Percentiles rank a stretch among this genome's conserved stretches.
Evolutionary conservation across 2,797 vertebrate genomes (phyloP).

Genomic region (Scolopax bukidnonensis): DNA sequence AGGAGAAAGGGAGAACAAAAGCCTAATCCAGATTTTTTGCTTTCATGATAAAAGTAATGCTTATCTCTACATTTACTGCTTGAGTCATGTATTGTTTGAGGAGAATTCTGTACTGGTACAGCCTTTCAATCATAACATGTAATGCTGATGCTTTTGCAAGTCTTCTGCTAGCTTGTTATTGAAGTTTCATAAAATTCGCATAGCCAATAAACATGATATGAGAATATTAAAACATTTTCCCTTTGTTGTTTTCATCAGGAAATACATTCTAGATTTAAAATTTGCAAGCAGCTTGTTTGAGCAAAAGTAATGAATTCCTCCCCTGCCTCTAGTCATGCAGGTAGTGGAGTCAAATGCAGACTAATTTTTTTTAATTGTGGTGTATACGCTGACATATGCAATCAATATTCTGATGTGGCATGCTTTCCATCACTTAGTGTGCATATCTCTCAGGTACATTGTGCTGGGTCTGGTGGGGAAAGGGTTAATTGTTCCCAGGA

Average conservation of each 20-base stretch:
- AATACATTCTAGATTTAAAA: background rate
- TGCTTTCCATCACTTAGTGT: background rate
- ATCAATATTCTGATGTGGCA: background rate
- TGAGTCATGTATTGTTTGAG: background rate
- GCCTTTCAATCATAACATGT: background rate
- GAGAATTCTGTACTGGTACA: background rate
- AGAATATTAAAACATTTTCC: background rate
- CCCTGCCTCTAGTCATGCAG: background rate
- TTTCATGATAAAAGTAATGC: background rate
- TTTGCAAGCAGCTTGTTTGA: background rate
- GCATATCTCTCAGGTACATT: background rate
- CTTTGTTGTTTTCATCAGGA: background rate
- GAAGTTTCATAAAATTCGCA: constrained; percentile 14
- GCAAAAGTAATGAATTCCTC: background rate
- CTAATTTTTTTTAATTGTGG: background rate
- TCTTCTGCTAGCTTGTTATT: background rate
- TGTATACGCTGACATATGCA: background rate
- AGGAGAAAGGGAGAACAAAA: background rate
- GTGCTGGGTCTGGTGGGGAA: too few species aligned
- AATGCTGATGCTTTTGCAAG: background rate
- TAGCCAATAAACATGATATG: background rate
- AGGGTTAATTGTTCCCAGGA: too few species aligned
- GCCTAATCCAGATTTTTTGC: background rate
- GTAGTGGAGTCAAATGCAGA: background rate
- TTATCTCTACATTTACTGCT: background rate